Base-by-base conservation (phyloP, 2,113 vertebrate genomes). In the Eurystomus gularis region DNA sequence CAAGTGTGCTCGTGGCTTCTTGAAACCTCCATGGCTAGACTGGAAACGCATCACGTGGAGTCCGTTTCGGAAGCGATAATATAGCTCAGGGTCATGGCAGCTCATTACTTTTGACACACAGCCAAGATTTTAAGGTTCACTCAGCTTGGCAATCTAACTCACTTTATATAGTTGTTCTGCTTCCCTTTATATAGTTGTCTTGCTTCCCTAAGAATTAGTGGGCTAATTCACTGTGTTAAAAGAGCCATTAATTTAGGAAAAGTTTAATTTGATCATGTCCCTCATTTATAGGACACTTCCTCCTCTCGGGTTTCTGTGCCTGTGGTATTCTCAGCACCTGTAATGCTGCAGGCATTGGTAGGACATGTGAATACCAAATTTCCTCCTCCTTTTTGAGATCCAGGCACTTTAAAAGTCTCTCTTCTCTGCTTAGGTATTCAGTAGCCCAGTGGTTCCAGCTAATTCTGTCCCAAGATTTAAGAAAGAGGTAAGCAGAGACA, bases 111-210 rank as follows among this genome's bases (percentile, higher is more conserved):
- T 90, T 96, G 93, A 95, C 42, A 69, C 25, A 77, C 35, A 64
- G 96, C 86, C 94, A 95, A 94, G 91, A 73, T 94, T 82, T 72
- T 62, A 88, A 94, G 85, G 44, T 93, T 95, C 68, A 29, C 39
- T 51, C 58, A 29, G 46, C 48, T 52, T 72, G 87, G 72, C 51
- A 95, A 81, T 65, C 51, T 55, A 66, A 40, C 65, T 95, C 71
- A 69, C 55, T 94, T 96, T 82, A 86, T 73, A 61, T 28, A 87
- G 82, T 62, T 88, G 35, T 46, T 64, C 61, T 73, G 46, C 42
- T 94, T 77, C 55, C 42, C 57, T 68, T 96, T 82, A 86, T 73
- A 61, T 26, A 87, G 82, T 62, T 88, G 35, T 48, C 66, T 58
- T 76, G 49, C 39, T 94, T 77, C 55, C 42, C 57, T 68, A 83